These are phyloP conservation scores for Cepphus grylle DNA, from an alignment of 2,113 vertebrate genomes.

Conservation along the genomic window DNA sequence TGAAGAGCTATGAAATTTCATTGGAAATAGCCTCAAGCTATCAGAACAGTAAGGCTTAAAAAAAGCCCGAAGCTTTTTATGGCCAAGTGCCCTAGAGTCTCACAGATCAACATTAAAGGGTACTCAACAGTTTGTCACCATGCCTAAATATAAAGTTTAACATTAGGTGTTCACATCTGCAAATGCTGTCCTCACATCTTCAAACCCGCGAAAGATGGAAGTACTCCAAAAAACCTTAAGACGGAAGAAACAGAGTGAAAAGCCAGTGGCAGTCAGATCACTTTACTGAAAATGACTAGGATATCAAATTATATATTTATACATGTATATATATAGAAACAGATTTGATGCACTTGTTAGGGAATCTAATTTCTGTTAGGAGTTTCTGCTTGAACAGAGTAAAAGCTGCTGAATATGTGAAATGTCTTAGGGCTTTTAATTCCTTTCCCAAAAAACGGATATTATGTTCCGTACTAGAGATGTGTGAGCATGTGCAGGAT, in stretches of 20 bases:
- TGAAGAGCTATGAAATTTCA: not conserved
- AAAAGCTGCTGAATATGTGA: conserved; percentile 9
- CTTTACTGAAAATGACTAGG: not conserved
- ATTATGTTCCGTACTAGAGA: not conserved
- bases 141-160: not conserved
- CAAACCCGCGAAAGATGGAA: not conserved
- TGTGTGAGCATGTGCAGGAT: not conserved
- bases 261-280: conserved; percentile 9
- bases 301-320: conserved; percentile 12
- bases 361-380: conserved; percentile 6
- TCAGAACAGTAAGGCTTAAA: not conserved
- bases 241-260: conserved; percentile 12
- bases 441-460: not conserved
- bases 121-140: not conserved
- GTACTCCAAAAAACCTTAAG: not conserved
- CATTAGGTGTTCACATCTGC: not conserved
- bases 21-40: not conserved
- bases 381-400: not conserved
- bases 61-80: not conserved
- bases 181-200: not conserved
- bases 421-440: not conserved
- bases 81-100: not conserved
- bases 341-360: not conserved
- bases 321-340: not conserved
- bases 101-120: not conserved